Base-by-base conservation (phyloP, 2,888 invertebrate genomes). In the Nineta flava region DNA sequence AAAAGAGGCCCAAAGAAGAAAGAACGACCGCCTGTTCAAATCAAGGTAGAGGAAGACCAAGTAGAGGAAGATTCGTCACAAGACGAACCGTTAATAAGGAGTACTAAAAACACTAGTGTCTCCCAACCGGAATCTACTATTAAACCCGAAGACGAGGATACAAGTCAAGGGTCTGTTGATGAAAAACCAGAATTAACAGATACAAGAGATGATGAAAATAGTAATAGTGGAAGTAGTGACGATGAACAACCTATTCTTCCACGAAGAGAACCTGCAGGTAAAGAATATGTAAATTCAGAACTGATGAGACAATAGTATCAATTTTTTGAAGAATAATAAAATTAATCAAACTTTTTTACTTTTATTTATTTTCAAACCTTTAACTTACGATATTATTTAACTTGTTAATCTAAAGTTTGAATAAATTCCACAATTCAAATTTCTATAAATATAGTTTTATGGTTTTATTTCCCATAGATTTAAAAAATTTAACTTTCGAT, bases 1-100 rank as follows among this genome's bases (percentile, higher is more conserved):
- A 83, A 76, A 59, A 67, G 79, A 50, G 78, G 77, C 51, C 80
- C 74, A 57, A 86, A 77, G 67, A 81, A 73, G 67, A 84, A 74
- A 60, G 74, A 74, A 50, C 69, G 70, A 55, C 61, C 58, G 43
- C 58, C 60, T 13, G 68, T 70, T 12, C 48, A 48, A 10, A 35
- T 45, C 10, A 47, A 47, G 40, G 50, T 45, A 9, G 50, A 48
- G 13, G 50, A 32, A 32, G 49, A 53, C 13, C 48, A 47, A 21
- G 45, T 45, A 9, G 31, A n/a, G 3, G 49, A 45, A 49, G 49
- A 49, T 35, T 44, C 44, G 13, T 34, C 49, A 5, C 47, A 52
- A 50, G 67, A 66, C 51, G 61, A 51, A 56, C 38, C 56, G 54
- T 15, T 34, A 17, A 19, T 21, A 6, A 47, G 32, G 31, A 44